Evolutionary conservation across 2,888 invertebrate species (phyloP), one percentile per base, ranked within the genome.

Genomic region (Drosophila conformis): DNA sequence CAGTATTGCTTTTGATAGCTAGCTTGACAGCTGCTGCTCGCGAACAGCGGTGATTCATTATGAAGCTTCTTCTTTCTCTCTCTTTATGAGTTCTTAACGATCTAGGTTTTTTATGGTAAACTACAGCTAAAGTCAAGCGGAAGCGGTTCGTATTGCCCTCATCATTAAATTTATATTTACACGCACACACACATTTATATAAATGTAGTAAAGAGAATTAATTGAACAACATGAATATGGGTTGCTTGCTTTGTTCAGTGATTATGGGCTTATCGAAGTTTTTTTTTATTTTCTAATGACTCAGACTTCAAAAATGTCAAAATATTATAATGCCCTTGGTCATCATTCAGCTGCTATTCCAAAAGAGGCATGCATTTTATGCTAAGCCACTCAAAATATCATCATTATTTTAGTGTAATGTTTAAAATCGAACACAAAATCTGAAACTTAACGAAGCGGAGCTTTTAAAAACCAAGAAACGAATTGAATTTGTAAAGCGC

Each of bases 31-130:
- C 80, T 61, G 69, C 75, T 61, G 54, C 64, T 79, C 48, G 42
- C 51, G 40, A 61, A 53, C 56, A 65, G 53, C 53, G 38, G 46
- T 78, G 78, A 78, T 69, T 78, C 78, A 78, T 80, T 67, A 62
- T 29, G n/a, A 61, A 65, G 51, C 27, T 63, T 46, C 2, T 46
- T 46, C 7, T 27, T 56, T 42, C 53, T 42, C 52, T 57, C 36
- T 60, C 38, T 33, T 42, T 35, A 31, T 27, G 21, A 36, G 31
- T 61, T 57, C 33, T 60, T 48, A 63, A 42, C 56, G 76, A 80
- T 80, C 73, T 29, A n/a, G n/a, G n/a, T 40, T 60, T 27, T 46
- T 35, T 46, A 40, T 49, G 31, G 13, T 29, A 61, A 53, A 36
- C 53, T 31, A 52, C 21, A 57, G 25, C 11, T 36, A 35, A 69